Evolutionary conservation across 2,888 invertebrate species (phyloP), one percentile per base, ranked within the genome.

Genomic region (Eueremaeus valkanovi): DNA sequence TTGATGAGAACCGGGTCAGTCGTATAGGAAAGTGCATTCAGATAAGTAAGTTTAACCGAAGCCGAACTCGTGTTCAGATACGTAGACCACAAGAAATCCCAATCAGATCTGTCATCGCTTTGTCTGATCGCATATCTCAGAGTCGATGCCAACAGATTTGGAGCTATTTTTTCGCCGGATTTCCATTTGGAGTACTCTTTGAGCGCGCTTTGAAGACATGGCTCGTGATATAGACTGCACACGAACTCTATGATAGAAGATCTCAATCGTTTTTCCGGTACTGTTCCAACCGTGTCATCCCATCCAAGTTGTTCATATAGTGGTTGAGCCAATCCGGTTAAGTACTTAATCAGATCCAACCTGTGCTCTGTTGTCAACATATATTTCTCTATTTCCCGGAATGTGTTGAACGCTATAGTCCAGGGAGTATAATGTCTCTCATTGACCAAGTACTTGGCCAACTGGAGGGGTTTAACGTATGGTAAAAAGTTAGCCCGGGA

Each of bases 401-500:
- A 70, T 13, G 29, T 13, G 11, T 45, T 21, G 11, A 70, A 3
- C 6, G 70, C 70, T 45, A 70, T 27, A 40, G 70, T 29, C 82
- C 82, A 82, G 1, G 82, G 81, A 3, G 81, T 70, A 68, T 79
- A 80, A 6, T 80, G 80, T 16, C 72, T 61, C 73, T 82, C 82
- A 8, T 78, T 75, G 0, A 73, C 72, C 72, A 83, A 75, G 73
- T 83, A 83, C 16, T 80, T 77, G 1, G 80, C 81, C 18, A 81
- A 75, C 21, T 80, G 78, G 68, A 84, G 76, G 0, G 83, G 81
- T 0, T 81, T 79, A 11, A 80, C 77, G 73, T 83, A 83, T 24
- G 80, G 78, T n/a, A 94, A 31, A 88, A 88, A 85, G 0, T 93
- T 93, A 36, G 81, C 81, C 55, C 82, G 81, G 9, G 84, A 84